Conservation (phyloP, 2,113 vertebrate genomes). For the Cyanoderma ruficeps region DNA sequence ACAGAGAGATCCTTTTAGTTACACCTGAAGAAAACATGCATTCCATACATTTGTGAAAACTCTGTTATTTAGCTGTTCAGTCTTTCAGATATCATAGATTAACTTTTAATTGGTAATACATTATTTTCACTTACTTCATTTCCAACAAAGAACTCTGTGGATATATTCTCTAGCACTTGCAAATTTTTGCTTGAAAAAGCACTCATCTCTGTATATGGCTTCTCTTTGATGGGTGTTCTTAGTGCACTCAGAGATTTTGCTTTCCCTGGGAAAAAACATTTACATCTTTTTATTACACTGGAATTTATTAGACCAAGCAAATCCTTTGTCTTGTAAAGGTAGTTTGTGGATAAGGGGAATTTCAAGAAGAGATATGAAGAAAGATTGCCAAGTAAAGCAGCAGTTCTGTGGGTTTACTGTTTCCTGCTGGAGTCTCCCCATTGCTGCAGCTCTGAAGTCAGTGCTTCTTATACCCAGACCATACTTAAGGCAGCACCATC, state of each 20-base stretch:
- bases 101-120: neutral
- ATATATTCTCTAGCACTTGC: constrained; percentile 74
- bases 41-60: neutral
- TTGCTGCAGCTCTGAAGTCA: neutral
- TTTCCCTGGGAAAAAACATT: constrained; percentile 60
- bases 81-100: neutral
- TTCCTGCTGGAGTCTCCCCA: neutral
- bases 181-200: constrained; percentile 65
- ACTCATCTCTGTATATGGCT: constrained; percentile 67
- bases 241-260: neutral
- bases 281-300: neutral
- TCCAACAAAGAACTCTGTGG: constrained; percentile 82
- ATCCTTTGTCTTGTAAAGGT: neutral
- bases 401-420: neutral
- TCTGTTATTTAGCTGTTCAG: neutral
- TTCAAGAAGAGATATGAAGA: neutral
- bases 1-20: neutral
- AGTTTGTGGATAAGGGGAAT: neutral
- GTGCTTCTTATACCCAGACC: neutral
- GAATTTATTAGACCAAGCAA: neutral
- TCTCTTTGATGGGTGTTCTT: neutral
- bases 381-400: neutral
- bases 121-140: constrained; percentile 82
- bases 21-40: neutral
- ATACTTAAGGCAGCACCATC: neutral